Base-by-base conservation (phyloP, 2,797 vertebrate species). In the Rhinophrynus dorsalis region DNA sequence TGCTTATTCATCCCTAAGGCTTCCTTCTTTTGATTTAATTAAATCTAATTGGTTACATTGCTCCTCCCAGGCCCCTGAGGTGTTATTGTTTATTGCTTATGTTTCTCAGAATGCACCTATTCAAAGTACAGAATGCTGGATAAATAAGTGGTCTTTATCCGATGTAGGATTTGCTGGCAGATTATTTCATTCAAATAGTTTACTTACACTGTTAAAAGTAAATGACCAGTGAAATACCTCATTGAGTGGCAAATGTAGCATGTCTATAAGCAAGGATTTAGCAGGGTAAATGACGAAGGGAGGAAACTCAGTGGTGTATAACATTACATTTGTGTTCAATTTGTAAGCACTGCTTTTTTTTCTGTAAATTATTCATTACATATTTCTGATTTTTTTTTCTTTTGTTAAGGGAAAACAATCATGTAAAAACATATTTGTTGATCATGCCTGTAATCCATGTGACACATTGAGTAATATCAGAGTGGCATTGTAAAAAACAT, bases 21-120 rank as follows among this genome's bases (percentile, higher is more conserved):
- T 90, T 78, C 85, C 82, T 84, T 88, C 89, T 88, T 88, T 90
- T 90, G 88, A 92, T 90, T 89, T 90, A 91, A 91, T 91, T 90
- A 90, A 87, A 88, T 82, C 89, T 90, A 91, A 91, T 91, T 91
- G 89, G 88, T 88, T 90, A 87, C 85, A 85, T 86, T 84, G 88
- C 89, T 90, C 89, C 89, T 90, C 88, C 89, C 86, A 82, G 83
- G 84, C 86, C 85, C 90, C 90, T 83, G 88, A 92, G 86, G 89
- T 88, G 86, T 85, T 90, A 88, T 89, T 92, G 90, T 92, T 92
- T 92, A 89, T 89, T 91, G 85, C 89, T 85, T 88, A 84, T 84
- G 84, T 89, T 87, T 84, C 6, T 78, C 83, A 84, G 80, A 90
- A 92, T 88, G 84, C 86, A 88, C 86, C 89, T 85, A 88, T 92